phyloP scores from a whole-genome alignment of 2,888 invertebrate genomes.

The Rhagophthalmus giganteus region DNA sequence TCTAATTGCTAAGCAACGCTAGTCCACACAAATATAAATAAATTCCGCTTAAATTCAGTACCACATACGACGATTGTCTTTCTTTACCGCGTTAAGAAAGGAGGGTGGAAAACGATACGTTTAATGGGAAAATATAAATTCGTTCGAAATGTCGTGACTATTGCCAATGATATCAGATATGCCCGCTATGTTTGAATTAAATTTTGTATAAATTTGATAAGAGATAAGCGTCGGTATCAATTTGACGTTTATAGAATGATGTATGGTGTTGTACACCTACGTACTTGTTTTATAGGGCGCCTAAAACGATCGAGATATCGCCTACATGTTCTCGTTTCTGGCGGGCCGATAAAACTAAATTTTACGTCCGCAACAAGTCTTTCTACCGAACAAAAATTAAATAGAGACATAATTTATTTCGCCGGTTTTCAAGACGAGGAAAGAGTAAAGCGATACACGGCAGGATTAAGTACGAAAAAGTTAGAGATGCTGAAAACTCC shows the following conservation, averaged over 20 bases:
- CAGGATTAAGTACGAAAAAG: slow-evolving; percentile 22
- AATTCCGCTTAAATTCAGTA: slow-evolving; percentile 27
- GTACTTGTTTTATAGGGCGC: slow-evolving; percentile 26
- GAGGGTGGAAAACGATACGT: slow-evolving; percentile 25
- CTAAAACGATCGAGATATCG: slow-evolving; percentile 26
- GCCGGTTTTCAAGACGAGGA: not conserved
- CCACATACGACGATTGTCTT: slow-evolving; percentile 27
- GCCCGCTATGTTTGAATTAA: slow-evolving; percentile 52
- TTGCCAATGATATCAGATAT: slow-evolving; percentile 53
- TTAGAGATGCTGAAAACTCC: slow-evolving; percentile 21
- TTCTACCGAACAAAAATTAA: too few relatives aligned
- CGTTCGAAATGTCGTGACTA: slow-evolving; percentile 47
- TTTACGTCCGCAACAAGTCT: slow-evolving; percentile 17
- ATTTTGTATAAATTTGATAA: slow-evolving; percentile 55
- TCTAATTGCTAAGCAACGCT: slow-evolving; percentile 53
- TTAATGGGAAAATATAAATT: slow-evolving; percentile 23
- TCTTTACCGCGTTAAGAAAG: slow-evolving; percentile 27
- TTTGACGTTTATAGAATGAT: slow-evolving; percentile 46
- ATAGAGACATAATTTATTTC: too few relatives aligned
- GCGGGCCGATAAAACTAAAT: slow-evolving; percentile 22
- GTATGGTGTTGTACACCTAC: slow-evolving; percentile 31
- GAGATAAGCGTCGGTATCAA: slow-evolving; percentile 47
- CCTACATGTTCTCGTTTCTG: slow-evolving; percentile 25
- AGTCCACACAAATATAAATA: slow-evolving; percentile 49
- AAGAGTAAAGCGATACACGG: slow-evolving; percentile 6